A percentile compares a stretch with the other conserved stretches of the same genome.
phyloP scores from a whole-genome alignment of 2,888 invertebrate genomes.

The Perizoma affinitatum region DNA sequence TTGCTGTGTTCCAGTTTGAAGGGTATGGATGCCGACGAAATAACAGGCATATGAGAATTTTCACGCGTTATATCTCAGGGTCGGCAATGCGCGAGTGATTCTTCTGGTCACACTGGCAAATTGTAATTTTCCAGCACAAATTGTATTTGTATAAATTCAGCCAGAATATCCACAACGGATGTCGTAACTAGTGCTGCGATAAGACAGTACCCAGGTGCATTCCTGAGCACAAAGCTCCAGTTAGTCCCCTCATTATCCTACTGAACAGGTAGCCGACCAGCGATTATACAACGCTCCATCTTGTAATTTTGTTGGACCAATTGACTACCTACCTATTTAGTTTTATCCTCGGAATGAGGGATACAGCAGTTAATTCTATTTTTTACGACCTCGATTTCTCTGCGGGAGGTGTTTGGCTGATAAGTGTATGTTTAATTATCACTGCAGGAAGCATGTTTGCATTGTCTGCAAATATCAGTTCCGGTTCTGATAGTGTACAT shows the following conservation, averaged over 20 bases:
- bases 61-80: too few species aligned
- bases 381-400: too few species aligned
- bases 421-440: too few species aligned
- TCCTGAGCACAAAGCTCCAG: conserved; percentile 63
- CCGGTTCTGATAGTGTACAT: too few species aligned
- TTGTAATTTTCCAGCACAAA: neutral
- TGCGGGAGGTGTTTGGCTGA: too few species aligned
- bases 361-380: neutral
- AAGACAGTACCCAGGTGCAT: conserved; percentile 42
- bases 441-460: too few species aligned
- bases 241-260: conserved; percentile 69
- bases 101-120: too few species aligned
- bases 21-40: too few species aligned
- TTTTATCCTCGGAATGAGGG: conserved; percentile 22
- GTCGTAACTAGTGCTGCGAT: conserved; percentile 1
- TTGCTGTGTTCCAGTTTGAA: too few species aligned
- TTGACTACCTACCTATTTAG: conserved; percentile 46
- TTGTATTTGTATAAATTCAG: neutral
- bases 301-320: conserved; percentile 58
- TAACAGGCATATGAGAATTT: too few species aligned
- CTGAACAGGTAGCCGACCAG: conserved; percentile 61
- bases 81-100: too few species aligned
- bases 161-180: conserved; percentile 7
- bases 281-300: conserved; percentile 39
- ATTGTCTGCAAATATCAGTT: too few species aligned